A percentile compares a stretch with the other conserved stretches of the same genome.
Conservation (phyloP, 2,888 invertebrate species). For the Cantharis nigra region DNA sequence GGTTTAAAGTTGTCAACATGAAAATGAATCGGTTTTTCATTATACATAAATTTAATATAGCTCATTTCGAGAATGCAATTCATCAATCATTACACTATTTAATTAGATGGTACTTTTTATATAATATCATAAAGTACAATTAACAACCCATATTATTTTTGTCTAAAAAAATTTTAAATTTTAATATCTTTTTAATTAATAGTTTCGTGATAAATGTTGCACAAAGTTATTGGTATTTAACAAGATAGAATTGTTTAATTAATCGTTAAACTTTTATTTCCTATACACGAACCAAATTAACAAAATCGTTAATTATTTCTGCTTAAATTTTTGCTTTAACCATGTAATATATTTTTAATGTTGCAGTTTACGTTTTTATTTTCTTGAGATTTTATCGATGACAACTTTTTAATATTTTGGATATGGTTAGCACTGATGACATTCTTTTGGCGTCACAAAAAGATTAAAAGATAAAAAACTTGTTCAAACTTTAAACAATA, state of each 20-base stretch:
- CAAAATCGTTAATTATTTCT: neutral
- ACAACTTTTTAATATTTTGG: neutral
- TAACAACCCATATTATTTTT: neutral
- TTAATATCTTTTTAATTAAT: neutral
- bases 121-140: neutral
- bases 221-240: neutral
- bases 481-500: neutral
- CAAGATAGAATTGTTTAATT: neutral
- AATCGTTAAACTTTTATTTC: neutral
- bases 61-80: constrained; percentile 34
- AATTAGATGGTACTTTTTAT: neutral
- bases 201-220: neutral
- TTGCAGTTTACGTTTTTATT: neutral
- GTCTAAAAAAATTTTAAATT: neutral
- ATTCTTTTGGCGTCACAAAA: neutral
- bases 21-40: constrained; percentile 46
- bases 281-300: neutral
- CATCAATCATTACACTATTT: constrained; percentile 35
- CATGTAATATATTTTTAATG: neutral
- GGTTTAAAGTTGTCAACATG: constrained; percentile 51
- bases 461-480: neutral
- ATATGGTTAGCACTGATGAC: neutral
- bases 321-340: neutral
- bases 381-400: neutral
- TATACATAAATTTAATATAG: constrained; percentile 47